Evolutionary conservation across 2,888 invertebrate species (phyloP).

Genomic region (Eumacrocentrus americanus): DNA sequence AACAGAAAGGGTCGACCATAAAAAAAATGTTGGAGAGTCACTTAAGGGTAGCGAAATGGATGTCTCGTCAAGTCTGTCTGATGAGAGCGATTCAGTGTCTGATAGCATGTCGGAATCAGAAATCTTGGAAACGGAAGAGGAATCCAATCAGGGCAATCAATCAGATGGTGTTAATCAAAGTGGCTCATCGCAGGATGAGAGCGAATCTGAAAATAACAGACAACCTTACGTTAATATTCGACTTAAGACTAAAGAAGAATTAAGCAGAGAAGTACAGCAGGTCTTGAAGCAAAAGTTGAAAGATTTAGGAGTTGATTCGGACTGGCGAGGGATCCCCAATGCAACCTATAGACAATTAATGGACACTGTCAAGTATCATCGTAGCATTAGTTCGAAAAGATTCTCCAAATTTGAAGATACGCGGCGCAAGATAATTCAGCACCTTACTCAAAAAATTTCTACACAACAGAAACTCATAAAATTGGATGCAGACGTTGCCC

Average conservation of each 20-base stretch:
- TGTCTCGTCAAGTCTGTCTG: conserved; percentile 34
- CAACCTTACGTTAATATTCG: background rate
- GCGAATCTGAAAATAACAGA: background rate
- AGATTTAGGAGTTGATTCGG: conserved; percentile 69
- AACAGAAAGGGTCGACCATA: background rate
- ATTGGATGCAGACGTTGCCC: conserved; percentile 36
- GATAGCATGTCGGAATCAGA: conserved; percentile 35
- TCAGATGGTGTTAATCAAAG: background rate
- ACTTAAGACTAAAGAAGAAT: conserved; percentile 24
- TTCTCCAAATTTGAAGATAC: conserved; percentile 63
- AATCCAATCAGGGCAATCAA: no score
- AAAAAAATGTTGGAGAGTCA: background rate
- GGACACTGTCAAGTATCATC: conserved; percentile 66
- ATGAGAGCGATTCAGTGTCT: conserved; percentile 34
- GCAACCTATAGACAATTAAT: conserved; percentile 67
- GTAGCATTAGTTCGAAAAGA: conserved; percentile 67
- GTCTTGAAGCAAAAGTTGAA: conserved; percentile 65
- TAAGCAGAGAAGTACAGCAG: conserved; percentile 47
- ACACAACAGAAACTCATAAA: conserved; percentile 43
- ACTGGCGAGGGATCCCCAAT: conserved; percentile 67
- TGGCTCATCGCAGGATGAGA: background rate
- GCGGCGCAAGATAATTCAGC: conserved; percentile 62
- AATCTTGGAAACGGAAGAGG: conserved; percentile 36
- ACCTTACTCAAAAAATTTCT: conserved; percentile 60
- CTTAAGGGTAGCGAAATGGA: conserved; percentile 4